Evolutionary conservation across 2,113 vertebrate genomes (phyloP).

Genomic region (Cygnus atratus): DNA sequence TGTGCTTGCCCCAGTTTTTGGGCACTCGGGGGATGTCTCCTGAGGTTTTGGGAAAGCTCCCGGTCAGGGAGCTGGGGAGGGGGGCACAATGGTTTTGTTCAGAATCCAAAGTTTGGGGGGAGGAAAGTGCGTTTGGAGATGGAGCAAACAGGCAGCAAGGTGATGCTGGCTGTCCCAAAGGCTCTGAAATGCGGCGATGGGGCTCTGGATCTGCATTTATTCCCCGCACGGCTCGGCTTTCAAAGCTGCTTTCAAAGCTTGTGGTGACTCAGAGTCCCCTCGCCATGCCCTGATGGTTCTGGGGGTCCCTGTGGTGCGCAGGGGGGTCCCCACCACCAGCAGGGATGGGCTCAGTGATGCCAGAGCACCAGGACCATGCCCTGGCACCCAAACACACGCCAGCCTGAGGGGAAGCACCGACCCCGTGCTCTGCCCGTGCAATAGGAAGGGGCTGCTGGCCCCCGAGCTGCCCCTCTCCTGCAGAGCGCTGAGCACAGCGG

Average conservation of each 20-base stretch:
- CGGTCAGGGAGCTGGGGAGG: not conserved
- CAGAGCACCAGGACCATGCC: not conserved
- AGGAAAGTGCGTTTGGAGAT: not conserved
- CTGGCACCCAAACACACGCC: not conserved
- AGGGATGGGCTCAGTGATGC: too few relatives aligned
- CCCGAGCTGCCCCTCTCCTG: not conserved
- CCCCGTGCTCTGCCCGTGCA: fast-evolving
- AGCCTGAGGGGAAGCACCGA: not conserved
- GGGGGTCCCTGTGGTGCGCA: too few relatives aligned
- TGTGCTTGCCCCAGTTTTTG: not conserved
- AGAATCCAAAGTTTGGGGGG: not conserved
- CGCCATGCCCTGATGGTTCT: too few relatives aligned
- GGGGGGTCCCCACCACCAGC: too few relatives aligned
- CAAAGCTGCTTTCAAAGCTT: not conserved
- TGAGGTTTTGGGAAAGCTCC: not conserved
- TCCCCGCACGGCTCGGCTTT: fast-evolving
- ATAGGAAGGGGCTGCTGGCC: not conserved
- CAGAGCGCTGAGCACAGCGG: not conserved
- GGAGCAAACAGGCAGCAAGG: not conserved
- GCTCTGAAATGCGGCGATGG: fast-evolving
- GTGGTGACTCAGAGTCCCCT: not conserved
- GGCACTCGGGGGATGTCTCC: fast-evolving
- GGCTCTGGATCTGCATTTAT: fast-evolving
- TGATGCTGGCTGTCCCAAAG: not conserved
- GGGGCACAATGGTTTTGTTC: not conserved